These are phyloP conservation scores for Clarias gariepinus DNA, from an alignment of 2,113 vertebrate genomes.

Conservation along the genomic window DNA sequence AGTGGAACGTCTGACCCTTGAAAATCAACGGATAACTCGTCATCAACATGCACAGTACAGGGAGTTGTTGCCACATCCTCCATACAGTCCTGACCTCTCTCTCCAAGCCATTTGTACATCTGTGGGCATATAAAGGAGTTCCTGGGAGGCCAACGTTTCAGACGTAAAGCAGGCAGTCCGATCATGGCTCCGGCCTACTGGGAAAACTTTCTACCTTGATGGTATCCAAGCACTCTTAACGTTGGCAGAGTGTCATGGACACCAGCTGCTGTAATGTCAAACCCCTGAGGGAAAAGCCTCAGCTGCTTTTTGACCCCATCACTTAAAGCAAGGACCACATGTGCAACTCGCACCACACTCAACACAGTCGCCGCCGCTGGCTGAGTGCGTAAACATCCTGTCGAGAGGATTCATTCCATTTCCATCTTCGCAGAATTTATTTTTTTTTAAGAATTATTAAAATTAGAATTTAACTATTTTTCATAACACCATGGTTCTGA, in stretches of 20 bases:
- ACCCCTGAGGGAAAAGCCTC: conserved; percentile 63
- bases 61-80: no score
- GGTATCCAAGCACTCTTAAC: conserved; percentile 22
- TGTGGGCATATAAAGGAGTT: no score
- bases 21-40: no score
- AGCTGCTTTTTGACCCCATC: conserved; percentile 64
- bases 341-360: conserved; percentile 52
- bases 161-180: no score
- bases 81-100: no score
- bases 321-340: conserved; percentile 67
- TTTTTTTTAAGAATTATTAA: neutral
- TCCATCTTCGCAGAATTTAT: neutral
- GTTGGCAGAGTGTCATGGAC: conserved; percentile 62
- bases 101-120: no score
- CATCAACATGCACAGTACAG: no score
- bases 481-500: neutral
- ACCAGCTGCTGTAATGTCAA: conserved; percentile 65
- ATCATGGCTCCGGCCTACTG: no score
- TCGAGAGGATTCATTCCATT: neutral
- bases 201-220: no score
- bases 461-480: neutral
- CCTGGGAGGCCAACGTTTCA: no score
- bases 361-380: conserved; percentile 24
- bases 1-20: no score
- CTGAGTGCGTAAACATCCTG: neutral